Conservation (phyloP, 1,140 invertebrate genomes). For the Pentalonia nigronervosa region DNA sequence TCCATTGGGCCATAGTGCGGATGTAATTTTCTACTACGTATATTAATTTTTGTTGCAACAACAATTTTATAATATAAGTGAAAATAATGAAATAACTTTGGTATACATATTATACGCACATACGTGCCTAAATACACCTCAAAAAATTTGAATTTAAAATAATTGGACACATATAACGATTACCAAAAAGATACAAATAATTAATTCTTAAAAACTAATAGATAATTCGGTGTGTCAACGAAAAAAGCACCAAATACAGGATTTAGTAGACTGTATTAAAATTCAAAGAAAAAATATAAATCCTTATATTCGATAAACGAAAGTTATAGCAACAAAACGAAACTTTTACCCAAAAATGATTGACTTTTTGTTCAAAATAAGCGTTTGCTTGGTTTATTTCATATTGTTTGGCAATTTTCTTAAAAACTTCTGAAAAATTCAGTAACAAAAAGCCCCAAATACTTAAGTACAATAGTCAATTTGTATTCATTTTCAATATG, state of each 20-base stretch:
- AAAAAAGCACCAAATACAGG: too few species aligned
- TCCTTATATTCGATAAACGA: too few species aligned
- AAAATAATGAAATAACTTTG: neutral
- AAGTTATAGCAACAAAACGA: neutral
- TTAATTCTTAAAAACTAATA: too few species aligned
- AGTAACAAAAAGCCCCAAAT: too few species aligned
- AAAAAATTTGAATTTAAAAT: neutral
- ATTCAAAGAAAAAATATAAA: too few species aligned
- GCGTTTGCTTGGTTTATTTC: neutral
- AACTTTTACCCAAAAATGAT: neutral
- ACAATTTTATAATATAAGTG: neutral
- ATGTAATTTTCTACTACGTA: neutral
- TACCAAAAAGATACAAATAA: too few species aligned
- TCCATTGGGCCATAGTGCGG: neutral
- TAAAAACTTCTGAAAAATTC: too few species aligned
- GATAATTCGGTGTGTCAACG: too few species aligned
- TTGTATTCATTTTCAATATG: neutral
- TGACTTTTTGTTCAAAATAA: neutral
- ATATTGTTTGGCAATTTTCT: too few species aligned
- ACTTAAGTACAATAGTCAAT: neutral
- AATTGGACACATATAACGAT: neutral
- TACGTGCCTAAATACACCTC: neutral
- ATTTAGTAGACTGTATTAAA: too few species aligned
- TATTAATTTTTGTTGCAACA: neutral
- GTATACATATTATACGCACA: neutral